Evolutionary conservation across 2,113 vertebrate genomes (phyloP).

Genomic region (Elephantulus edwardii): DNA sequence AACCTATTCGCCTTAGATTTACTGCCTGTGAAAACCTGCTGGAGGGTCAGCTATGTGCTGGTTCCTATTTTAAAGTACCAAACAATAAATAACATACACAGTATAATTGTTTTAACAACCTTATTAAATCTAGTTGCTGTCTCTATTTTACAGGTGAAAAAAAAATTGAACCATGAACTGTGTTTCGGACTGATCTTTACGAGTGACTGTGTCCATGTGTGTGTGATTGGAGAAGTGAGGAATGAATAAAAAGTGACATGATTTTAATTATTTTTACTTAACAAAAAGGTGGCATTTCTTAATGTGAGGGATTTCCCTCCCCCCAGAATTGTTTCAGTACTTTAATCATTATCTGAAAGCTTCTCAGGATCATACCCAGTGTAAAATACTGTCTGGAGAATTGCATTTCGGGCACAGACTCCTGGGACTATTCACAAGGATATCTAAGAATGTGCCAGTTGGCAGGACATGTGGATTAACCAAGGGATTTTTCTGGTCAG

Average conservation of each 20-base stretch:
- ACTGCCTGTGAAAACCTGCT: too few species aligned
- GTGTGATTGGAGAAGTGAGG: not conserved
- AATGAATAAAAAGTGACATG: not conserved
- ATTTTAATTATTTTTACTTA: not conserved
- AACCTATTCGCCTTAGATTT: too few species aligned
- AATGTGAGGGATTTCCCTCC: too few species aligned
- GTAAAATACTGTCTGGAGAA: slow-evolving; percentile 69
- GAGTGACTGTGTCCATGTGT: not conserved
- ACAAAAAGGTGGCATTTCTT: not conserved
- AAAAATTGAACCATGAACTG: not conserved
- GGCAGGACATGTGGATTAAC: slow-evolving; percentile 78
- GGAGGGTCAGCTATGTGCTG: too few species aligned
- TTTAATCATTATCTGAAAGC: slow-evolving; percentile 69
- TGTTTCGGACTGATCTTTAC: not conserved
- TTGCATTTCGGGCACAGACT: slow-evolving; percentile 79
- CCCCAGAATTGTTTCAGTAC: slow-evolving; percentile 64
- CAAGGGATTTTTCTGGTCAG: slow-evolving; percentile 75
- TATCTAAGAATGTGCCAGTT: slow-evolving; percentile 79
- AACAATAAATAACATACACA: too few species aligned
- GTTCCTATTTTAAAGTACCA: too few species aligned
- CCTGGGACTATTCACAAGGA: slow-evolving; percentile 81
- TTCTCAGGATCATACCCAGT: slow-evolving; percentile 69
- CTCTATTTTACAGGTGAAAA: not conserved
- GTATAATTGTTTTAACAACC: not conserved
- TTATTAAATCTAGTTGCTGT: not conserved